Base-by-base conservation (phyloP, 2,797 vertebrate genomes). In the Lepus townsendii region DNA sequence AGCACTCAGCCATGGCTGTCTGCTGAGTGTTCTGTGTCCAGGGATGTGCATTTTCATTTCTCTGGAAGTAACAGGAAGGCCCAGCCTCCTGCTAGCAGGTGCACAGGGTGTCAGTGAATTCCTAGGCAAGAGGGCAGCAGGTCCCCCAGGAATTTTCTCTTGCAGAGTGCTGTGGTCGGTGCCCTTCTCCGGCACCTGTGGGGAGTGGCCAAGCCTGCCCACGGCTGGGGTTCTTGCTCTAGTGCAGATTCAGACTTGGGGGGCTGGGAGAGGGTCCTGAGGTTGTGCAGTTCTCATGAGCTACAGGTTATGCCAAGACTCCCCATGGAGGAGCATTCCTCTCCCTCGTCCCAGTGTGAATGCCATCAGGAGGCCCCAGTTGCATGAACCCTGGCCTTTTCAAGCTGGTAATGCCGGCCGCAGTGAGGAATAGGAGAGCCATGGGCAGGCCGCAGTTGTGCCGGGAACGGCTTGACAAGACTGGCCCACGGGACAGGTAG, bases 291-390 rank as follows among this genome's bases (percentile, higher is more conserved):
- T 85, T 69, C 57, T 69, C 30, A 27, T 0, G 12, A 62, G 57
- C 54, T 90, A 66, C 22, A 2, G 14, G 27, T 13, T 11, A 32
- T 60, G 9, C 38, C 19, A 38, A 73, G 50, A 19, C 83, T 77
- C 16, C 13, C 65, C 17, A 14, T 32, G 2, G n/a, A 57, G 17
- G 2, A 7, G 1, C 6, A 6, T 14, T 20, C 16, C 0, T 17
- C 4, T 4, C 11, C 57, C 27, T 3, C 17, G 4, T 16, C 2
- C 22, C 0, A 0, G 2, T 42, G 26, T 38, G 47, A 30, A 10
- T 4, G 3, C 52, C 19, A 20, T 57, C 52, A 76, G 32, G 78
- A 84, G 30, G 12, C n/a, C 42, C 38, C 32, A 8, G 5, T 5
- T 26, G 38, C 22, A 4, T 19, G 35, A 35, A 65, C 7, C 6